These are phyloP conservation scores for Chascanopsetta lugubris DNA, from an alignment of 2,113 vertebrate genomes.

Conservation along the genomic window DNA sequence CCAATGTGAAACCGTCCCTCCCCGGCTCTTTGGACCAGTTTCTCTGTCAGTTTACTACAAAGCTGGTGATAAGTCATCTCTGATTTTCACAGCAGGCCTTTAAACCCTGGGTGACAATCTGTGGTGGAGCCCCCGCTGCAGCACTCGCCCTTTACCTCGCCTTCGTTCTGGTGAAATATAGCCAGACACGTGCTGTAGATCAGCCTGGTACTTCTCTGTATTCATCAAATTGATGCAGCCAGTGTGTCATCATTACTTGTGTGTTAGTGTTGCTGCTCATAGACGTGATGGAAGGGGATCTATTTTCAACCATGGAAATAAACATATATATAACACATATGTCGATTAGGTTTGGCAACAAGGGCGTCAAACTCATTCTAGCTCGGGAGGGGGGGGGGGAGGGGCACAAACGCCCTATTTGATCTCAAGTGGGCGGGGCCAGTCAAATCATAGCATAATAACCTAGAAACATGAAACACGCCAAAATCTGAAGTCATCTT, in stretches of 20 bases:
- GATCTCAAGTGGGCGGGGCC: no score
- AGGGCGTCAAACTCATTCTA: no score
- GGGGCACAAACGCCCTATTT: no score
- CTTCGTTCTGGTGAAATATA: conserved; percentile 25
- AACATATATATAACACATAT: neutral
- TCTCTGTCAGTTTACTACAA: conserved; percentile 51
- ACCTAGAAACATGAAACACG: no score
- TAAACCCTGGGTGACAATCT: conserved; percentile 69
- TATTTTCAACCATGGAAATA: conserved; percentile 25
- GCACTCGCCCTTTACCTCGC: conserved; percentile 38
- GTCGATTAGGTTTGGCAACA: conserved; percentile 22
- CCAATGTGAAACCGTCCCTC: conserved; percentile 13
- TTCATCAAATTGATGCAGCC: conserved; percentile 6
- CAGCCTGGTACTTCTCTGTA: neutral
- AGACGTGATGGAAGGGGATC: conserved; percentile 4
- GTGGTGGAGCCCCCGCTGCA: conserved; percentile 38
- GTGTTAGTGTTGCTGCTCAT: neutral
- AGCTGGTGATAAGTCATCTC: conserved; percentile 70
- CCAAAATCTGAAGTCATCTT: no score
- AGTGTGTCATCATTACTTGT: neutral
- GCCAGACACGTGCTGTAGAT: neutral
- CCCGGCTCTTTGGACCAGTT: conserved; percentile 12
- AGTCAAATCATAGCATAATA: no score
- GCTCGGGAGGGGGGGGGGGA: no score
- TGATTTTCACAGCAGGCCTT: conserved; percentile 68